Percentiles rank a stretch among this genome's conserved stretches.
Evolutionary conservation across 2,113 vertebrate species (phyloP).

Genomic region (Corvus moneduloides): DNA sequence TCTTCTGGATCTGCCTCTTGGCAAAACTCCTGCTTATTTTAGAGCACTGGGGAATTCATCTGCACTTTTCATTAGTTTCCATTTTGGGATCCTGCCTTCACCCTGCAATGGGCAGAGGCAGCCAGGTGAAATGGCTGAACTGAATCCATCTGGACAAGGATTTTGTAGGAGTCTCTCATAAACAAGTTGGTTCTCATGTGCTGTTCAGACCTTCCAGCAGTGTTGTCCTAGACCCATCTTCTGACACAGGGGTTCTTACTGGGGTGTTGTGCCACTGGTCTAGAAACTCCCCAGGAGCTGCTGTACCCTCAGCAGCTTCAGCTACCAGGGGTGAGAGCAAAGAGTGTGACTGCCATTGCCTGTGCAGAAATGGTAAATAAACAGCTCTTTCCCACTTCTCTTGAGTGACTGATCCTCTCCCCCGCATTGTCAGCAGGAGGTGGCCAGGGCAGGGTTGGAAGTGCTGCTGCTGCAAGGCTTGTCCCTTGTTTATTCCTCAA

Average conservation of each 20-base stretch:
- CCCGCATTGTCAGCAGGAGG: rapidly evolving
- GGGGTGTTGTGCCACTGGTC: background rate
- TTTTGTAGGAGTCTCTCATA: background rate
- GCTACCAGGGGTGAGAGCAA: background rate
- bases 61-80: background rate
- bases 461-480: background rate
- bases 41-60: background rate
- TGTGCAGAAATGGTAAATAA: background rate
- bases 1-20: background rate
- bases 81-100: background rate
- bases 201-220: background rate
- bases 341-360: background rate
- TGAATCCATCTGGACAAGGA: background rate
- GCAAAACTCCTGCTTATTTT: background rate
- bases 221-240: background rate
- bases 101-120: background rate
- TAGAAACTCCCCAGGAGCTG: background rate
- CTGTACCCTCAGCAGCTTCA: background rate
- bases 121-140: background rate
- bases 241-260: background rate
- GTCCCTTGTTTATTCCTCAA: conserved; percentile 3
- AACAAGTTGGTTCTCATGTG: background rate
- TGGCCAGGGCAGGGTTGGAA: background rate
- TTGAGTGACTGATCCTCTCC: background rate
- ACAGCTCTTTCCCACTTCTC: background rate